Evolutionary conservation across 2,797 vertebrate species (phyloP).

Genomic region (Takifugu rubripes): DNA sequence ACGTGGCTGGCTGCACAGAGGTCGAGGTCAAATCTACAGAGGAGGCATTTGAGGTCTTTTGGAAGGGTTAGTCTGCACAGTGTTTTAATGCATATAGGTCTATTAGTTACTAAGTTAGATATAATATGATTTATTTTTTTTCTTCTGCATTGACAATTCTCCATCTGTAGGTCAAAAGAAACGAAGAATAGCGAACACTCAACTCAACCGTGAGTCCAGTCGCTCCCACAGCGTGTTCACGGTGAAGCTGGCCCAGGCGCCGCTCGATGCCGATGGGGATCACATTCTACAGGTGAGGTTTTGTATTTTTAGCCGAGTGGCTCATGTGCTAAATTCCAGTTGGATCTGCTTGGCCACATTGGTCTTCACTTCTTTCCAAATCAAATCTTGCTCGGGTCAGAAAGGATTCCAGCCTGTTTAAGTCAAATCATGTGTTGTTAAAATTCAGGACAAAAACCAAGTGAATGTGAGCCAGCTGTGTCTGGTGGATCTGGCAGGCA

Average conservation of each 20-base stretch:
- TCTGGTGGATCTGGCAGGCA: slow-evolving; percentile 94
- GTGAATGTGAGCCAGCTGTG: slow-evolving; percentile 90
- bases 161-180: slow-evolving; percentile 87
- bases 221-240: slow-evolving; percentile 97
- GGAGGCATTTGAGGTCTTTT: slow-evolving; percentile 96
- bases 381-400: neutral
- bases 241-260: slow-evolving; percentile 91
- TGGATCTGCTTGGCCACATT: neutral
- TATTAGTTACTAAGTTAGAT: neutral
- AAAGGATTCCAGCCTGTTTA: neutral
- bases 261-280: slow-evolving; percentile 92
- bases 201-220: slow-evolving; percentile 93
- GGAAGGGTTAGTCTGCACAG: slow-evolving; percentile 82
- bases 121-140: neutral
- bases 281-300: slow-evolving; percentile 87
- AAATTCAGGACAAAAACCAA: slow-evolving; percentile 86
- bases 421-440: neutral
- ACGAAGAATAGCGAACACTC: slow-evolving; percentile 91
- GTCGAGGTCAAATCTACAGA: slow-evolving; percentile 96
- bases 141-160: neutral
- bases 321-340: too few relatives aligned
- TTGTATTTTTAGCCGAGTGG: too few relatives aligned
- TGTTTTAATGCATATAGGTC: neutral
- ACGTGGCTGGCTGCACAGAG: slow-evolving; percentile 91
- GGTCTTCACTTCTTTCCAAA: neutral